phyloP scores from a whole-genome alignment of 2,888 invertebrate genomes.

The Lepetodrilus schrolli region DNA sequence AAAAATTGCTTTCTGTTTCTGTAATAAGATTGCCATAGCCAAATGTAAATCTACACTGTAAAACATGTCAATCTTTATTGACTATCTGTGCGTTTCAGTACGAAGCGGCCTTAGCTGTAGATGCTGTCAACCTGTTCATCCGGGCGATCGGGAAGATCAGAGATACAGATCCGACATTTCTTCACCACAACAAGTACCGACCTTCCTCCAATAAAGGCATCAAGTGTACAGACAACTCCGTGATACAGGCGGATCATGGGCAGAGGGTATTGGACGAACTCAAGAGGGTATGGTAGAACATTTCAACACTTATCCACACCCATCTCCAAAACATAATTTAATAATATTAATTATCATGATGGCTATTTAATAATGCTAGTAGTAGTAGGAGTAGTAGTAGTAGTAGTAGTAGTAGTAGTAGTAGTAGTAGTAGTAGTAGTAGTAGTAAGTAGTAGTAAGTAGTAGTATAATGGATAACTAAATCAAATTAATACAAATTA shows the following conservation, averaged over 20 bases:
- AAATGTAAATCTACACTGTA: no score
- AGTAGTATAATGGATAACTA: no score
- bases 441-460: no score
- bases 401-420: no score
- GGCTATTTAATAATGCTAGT: no score
- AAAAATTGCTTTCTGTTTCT: not conserved
- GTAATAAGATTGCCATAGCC: not conserved
- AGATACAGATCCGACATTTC: constrained; percentile 36
- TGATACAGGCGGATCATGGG: constrained; percentile 41
- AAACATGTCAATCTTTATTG: not conserved
- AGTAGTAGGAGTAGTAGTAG: no score
- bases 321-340: no score
- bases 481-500: no score
- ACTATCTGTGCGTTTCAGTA: constrained; percentile 43
- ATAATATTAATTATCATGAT: no score
- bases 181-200: constrained; percentile 32
- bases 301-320: no score
- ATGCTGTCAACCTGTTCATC: constrained; percentile 50
- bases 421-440: no score
- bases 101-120: constrained; percentile 56
- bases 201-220: constrained; percentile 32
- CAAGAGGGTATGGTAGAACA: constrained; percentile 41
- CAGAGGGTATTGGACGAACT: constrained; percentile 41
- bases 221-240: constrained; percentile 47
- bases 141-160: constrained; percentile 44